These are phyloP conservation scores for Laupala kohalensis DNA, from an alignment of 1,140 invertebrate species.

Conservation along the genomic window DNA sequence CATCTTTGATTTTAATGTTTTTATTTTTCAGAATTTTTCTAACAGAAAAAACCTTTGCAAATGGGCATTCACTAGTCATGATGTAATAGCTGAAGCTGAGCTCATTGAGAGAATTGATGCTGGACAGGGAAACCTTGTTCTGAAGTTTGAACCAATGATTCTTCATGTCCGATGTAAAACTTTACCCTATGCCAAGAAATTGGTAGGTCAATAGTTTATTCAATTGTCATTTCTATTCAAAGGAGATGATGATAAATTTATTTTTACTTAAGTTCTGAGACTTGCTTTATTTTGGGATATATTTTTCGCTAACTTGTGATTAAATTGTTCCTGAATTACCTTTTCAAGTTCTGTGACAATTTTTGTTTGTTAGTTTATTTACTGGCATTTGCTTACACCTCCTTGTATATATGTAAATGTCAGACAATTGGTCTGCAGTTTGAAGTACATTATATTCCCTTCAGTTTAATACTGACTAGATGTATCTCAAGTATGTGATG, in stretches of 20 bases:
- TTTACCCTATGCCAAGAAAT: slow-evolving; percentile 28
- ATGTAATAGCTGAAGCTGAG: slow-evolving; percentile 20
- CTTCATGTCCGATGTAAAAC: slow-evolving; percentile 35
- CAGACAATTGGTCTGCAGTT: no score
- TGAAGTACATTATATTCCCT: no score
- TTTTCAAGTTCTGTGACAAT: no score
- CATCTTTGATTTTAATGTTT: no score
- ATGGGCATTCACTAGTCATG: slow-evolving; percentile 33
- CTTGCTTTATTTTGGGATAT: not conserved
- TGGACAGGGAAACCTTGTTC: slow-evolving; percentile 18
- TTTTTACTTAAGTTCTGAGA: not conserved
- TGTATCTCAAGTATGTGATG: no score
- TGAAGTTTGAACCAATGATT: slow-evolving; percentile 42
- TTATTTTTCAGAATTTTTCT: no score
- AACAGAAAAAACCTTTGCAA: slow-evolving; percentile 32
- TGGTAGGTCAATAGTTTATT: slow-evolving; percentile 20
- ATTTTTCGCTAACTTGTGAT: no score
- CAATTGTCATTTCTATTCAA: not conserved
- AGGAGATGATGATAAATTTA: not conserved
- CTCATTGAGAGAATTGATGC: slow-evolving; percentile 20
- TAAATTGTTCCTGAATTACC: no score
- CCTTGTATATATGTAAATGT: no score
- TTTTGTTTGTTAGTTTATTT: no score
- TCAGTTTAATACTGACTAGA: no score
- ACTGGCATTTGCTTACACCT: no score